Evolutionary conservation across 2,888 invertebrate genomes (phyloP).

Genomic region (Terebella lapidaria): DNA sequence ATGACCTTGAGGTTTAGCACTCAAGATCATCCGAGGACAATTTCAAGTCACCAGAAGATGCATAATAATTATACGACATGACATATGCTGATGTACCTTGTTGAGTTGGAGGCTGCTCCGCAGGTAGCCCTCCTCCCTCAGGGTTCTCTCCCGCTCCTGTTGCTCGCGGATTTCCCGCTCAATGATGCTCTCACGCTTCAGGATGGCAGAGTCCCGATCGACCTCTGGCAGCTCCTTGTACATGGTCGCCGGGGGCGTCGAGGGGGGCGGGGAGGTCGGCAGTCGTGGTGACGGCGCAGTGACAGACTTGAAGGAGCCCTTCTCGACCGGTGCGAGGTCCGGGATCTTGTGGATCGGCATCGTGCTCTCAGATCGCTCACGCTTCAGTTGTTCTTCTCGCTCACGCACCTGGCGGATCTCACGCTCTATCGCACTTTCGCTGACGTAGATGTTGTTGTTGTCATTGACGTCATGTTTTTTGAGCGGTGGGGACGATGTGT

Average conservation of each 20-base stretch:
- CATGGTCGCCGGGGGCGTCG: not conserved
- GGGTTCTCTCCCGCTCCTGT: constrained; percentile 11
- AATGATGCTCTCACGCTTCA: constrained; percentile 14
- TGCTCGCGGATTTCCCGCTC: constrained; percentile 20
- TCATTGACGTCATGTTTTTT: too few relatives aligned
- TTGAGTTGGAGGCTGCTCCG: too few relatives aligned
- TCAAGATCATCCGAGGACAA: too few relatives aligned
- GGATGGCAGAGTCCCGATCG: constrained; percentile 7
- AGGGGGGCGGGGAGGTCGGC: not conserved
- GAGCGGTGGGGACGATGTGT: too few relatives aligned
- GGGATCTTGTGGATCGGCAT: constrained; percentile 9
- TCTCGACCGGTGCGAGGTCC: not conserved
- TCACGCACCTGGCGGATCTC: constrained; percentile 14
- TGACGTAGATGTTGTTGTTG: not conserved
- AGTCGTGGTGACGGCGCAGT: not conserved
- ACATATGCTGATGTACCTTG: too few relatives aligned
- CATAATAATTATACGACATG: too few relatives aligned
- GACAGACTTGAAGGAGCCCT: not conserved
- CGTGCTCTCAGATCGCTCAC: not conserved
- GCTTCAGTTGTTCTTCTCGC: constrained; percentile 10
- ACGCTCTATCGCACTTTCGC: constrained; percentile 17
- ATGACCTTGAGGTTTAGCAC: too few relatives aligned
- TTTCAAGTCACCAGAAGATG: too few relatives aligned
- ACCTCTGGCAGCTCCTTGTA: constrained; percentile 6
- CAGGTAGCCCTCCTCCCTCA: not conserved